phyloP scores from a whole-genome alignment of 2,888 invertebrate species.

The Dysmachus trigonus region DNA sequence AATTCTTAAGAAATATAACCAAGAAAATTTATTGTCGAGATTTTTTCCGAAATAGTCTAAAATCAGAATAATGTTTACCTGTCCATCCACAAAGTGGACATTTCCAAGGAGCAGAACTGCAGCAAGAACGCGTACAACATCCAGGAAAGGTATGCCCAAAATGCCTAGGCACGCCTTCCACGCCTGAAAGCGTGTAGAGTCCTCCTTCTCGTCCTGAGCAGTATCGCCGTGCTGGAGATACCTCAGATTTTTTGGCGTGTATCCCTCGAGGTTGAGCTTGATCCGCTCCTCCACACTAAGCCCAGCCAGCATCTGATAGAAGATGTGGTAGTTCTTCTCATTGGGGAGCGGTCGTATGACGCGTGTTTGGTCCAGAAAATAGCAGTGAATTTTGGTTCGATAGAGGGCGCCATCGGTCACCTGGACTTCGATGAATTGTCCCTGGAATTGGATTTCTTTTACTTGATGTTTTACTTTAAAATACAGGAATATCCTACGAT shows the following conservation, averaged over 20 bases:
- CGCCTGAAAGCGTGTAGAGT: conserved; percentile 81
- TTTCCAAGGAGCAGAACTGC: conserved; percentile 92
- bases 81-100: conserved; percentile 86
- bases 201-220: conserved; percentile 76
- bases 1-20: too few species aligned
- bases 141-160: conserved; percentile 91
- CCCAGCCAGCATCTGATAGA: conserved; percentile 94
- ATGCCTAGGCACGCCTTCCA: conserved; percentile 93
- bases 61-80: conserved; percentile 58
- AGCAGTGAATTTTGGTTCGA: conserved; percentile 95
- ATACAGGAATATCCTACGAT: conserved; percentile 71
- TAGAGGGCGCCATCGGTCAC: conserved; percentile 94
- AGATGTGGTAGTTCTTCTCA: conserved; percentile 96
- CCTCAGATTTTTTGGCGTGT: conserved; percentile 80
- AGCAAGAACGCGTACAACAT: conserved; percentile 90
- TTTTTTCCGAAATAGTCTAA: too few species aligned
- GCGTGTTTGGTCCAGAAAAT: conserved; percentile 92
- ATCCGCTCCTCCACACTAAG: conserved; percentile 85
- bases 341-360: conserved; percentile 85
- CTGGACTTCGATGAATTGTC: conserved; percentile 95
- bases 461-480: neutral
- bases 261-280: conserved; percentile 87
- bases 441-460: conserved; percentile 66
- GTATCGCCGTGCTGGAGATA: conserved; percentile 82
- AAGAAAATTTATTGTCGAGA: too few species aligned